Evolutionary conservation across 2,888 invertebrate genomes (phyloP), one percentile per base, ranked within the genome.

Genomic region (Tenthredo livida): DNA sequence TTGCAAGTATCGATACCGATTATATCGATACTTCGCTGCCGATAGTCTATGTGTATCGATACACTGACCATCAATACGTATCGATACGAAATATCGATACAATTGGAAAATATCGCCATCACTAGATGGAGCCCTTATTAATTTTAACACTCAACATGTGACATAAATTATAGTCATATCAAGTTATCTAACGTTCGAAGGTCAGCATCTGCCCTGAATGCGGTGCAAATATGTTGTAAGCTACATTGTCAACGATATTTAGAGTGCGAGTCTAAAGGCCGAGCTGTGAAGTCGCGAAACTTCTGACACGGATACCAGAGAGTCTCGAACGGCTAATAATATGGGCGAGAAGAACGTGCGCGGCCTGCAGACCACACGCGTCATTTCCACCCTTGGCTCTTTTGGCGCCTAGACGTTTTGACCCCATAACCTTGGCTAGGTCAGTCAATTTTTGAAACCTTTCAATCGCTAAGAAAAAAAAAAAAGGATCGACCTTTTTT

Each of bases 361-460:
- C 5, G n/a, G 72, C 9, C n/a, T n/a, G n/a, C 21, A 73, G 43
- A 73, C 72, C 21, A 40, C 58, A 21, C 40, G 21, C 40, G 5
- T 10, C 37, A 58, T 58, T 80, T 61, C 4, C 33, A 33, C 58
- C 80, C 80, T 80, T 80, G 40, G 58, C 40, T 15, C 54, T 54
- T 25, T 80, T 61, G 80, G 61, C 80, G 21, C 50, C 10, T 17
- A 80, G 37, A 80, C 58, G 10, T 61, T 6, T 21, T 15, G 4
- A 37, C 61, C 80, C 61, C 37, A 40, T 80, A 40, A 37, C 80
- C 80, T 80, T 61, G 80, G 58, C 58, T 40, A 15, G 58, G 40
- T 61, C 61, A 21, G 47, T 6, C n/a, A 54, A n/a, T 54, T 54
- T n/a, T 50, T 15, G 54, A 33, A 72, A 15, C 7, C 7, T 70